phyloP scores from a whole-genome alignment of 2,888 invertebrate genomes.

The Polyommatus icarus region DNA sequence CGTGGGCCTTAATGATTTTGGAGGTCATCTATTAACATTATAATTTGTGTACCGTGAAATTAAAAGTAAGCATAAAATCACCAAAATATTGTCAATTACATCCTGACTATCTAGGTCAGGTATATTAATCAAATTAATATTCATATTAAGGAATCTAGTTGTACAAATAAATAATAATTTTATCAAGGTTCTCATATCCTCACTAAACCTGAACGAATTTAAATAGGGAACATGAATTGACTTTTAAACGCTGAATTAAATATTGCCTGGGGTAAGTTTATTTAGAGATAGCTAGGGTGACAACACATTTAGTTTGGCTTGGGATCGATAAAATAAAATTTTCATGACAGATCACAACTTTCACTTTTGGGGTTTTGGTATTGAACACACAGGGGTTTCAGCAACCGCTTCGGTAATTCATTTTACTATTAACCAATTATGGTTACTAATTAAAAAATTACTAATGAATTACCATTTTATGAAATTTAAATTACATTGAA shows the following conservation, averaged over 20 bases:
- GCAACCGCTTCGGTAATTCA: too few species aligned
- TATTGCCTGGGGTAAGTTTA: background rate
- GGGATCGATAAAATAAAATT: background rate
- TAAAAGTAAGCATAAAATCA: background rate
- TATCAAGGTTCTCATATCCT: background rate
- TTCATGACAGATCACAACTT: background rate
- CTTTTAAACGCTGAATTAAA: slow-evolving; percentile 1
- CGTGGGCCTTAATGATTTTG: background rate
- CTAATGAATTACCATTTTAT: too few species aligned
- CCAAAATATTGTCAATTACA: background rate
- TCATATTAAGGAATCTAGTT: background rate
- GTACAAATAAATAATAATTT: background rate
- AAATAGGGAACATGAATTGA: background rate
- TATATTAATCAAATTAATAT: background rate
- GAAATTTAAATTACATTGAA: too few species aligned
- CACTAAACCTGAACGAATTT: background rate
- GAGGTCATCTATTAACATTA: background rate
- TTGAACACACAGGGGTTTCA: too few species aligned
- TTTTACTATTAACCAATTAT: too few species aligned
- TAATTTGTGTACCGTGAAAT: background rate
- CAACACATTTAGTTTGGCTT: background rate
- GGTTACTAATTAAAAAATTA: too few species aligned
- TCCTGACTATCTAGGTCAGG: background rate
- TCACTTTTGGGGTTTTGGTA: background rate
- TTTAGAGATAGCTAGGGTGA: slow-evolving; percentile 22